Percentiles rank a stretch among this genome's conserved stretches.
These are phyloP conservation scores for Merops nubicus DNA, from an alignment of 2,113 vertebrate genomes.

Conservation along the genomic window DNA sequence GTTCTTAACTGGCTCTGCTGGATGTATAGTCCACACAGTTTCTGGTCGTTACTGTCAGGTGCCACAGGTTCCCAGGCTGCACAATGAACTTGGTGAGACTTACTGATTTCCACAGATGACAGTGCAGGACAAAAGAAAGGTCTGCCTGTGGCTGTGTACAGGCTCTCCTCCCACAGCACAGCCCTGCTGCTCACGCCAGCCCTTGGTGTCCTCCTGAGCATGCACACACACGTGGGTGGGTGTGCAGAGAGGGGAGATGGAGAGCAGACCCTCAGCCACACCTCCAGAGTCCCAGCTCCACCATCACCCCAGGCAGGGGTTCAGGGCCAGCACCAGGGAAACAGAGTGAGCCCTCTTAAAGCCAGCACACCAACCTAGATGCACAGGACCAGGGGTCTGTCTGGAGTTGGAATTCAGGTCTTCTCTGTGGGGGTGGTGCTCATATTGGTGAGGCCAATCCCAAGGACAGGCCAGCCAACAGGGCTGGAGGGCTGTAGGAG, in stretches of 20 bases:
- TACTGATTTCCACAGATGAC: background rate
- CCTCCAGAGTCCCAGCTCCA: background rate
- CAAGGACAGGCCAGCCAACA: background rate
- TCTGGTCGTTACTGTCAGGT: background rate
- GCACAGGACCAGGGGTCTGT: background rate
- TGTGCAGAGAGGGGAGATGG: fast-evolving
- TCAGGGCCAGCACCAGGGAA: background rate
- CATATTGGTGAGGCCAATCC: background rate
- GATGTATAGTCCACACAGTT: background rate
- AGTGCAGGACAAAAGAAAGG: background rate
- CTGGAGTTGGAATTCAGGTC: background rate
- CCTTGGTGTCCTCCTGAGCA: fast-evolving
- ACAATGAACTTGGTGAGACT: background rate
- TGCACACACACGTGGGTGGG: too few species aligned
- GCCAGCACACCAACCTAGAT: background rate
- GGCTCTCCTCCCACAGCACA: background rate
- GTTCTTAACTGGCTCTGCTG: background rate
- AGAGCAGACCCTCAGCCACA: background rate
- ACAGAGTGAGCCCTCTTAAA: background rate
- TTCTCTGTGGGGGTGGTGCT: background rate
- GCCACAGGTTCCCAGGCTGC: background rate
- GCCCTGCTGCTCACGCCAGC: background rate
- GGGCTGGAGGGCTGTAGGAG: background rate
- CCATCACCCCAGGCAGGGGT: fast-evolving
- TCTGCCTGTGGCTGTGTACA: background rate